Conservation (phyloP, 2,113 vertebrate species). For the Amblyopsis rosae region DNA sequence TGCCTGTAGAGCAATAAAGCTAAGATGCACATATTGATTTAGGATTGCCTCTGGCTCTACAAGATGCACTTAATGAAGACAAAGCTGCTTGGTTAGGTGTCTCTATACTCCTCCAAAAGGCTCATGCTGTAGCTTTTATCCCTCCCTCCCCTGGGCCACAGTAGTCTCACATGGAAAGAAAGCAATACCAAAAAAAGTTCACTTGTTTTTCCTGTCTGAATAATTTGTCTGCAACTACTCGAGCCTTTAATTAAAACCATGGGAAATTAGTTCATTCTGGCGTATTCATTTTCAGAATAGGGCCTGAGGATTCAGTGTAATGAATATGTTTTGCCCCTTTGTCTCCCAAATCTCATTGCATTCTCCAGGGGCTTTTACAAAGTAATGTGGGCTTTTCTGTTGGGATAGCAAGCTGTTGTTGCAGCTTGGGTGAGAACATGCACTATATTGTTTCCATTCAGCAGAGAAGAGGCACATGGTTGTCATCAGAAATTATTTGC, state of each 20-base stretch:
- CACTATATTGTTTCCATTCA: slow-evolving; percentile 7
- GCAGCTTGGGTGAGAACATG: slow-evolving; percentile 32
- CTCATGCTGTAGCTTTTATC: slow-evolving; percentile 25
- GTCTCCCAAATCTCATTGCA: slow-evolving; percentile 25
- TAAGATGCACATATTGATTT: slow-evolving; percentile 45
- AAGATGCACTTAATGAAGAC: slow-evolving; percentile 42
- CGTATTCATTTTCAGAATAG: slow-evolving; percentile 26
- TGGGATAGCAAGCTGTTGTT: slow-evolving; percentile 33
- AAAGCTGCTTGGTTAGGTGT: slow-evolving; percentile 28
- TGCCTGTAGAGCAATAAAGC: slow-evolving; percentile 30
- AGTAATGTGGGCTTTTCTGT: not conserved
- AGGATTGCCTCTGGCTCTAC: slow-evolving; percentile 35
- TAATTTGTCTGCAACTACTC: slow-evolving; percentile 11
- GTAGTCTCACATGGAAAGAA: slow-evolving; percentile 29
- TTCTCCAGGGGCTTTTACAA: slow-evolving; percentile 22
- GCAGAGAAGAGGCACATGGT: slow-evolving; percentile 24
- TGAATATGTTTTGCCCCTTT: slow-evolving; percentile 6
- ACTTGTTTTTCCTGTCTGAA: slow-evolving; percentile 8
- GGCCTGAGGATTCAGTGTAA: slow-evolving; percentile 9
- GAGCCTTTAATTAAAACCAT: slow-evolving; percentile 35
- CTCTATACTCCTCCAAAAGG: slow-evolving; percentile 20
- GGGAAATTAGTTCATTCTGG: not conserved
- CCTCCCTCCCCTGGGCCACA: slow-evolving; percentile 1
- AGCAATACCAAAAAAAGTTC: slow-evolving; percentile 3
- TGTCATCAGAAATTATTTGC: slow-evolving; percentile 12